These are phyloP conservation scores for Hypercompe scribonia DNA, from an alignment of 2,888 invertebrate genomes.

Conservation along the genomic window DNA sequence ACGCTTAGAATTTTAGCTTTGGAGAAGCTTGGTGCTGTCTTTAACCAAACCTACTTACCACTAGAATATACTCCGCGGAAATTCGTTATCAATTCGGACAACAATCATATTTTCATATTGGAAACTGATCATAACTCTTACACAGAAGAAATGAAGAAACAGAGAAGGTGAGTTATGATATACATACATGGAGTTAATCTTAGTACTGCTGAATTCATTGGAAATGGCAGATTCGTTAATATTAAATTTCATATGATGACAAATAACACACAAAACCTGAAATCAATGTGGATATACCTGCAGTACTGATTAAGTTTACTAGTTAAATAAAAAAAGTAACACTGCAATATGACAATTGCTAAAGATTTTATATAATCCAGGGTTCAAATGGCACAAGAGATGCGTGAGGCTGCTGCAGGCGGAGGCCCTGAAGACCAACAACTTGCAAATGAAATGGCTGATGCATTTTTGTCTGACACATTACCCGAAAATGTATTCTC, in stretches of 20 bases:
- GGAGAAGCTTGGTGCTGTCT: constrained; percentile 99
- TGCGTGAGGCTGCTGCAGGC: constrained; percentile 95
- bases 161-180: constrained; percentile 86
- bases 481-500: constrained; percentile 97
- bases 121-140: constrained; percentile 99
- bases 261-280: constrained; percentile 71
- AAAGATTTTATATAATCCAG: constrained; percentile 69
- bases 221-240: neutral
- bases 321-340: neutral
- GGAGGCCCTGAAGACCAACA: constrained; percentile 97
- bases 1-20: constrained; percentile 98
- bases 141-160: constrained; percentile 98
- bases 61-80: constrained; percentile 98
- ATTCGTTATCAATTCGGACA: constrained; percentile 97
- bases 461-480: constrained; percentile 97
- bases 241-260: constrained; percentile 69
- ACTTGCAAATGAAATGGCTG: constrained; percentile 98
- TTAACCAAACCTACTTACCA: constrained; percentile 97
- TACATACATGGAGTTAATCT: neutral
- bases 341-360: neutral
- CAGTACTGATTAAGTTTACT: constrained; percentile 71
- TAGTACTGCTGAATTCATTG: neutral
- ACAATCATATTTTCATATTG: constrained; percentile 95
- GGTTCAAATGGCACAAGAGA: constrained; percentile 99
- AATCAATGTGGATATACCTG: constrained; percentile 78